A percentile compares a stretch with the other conserved stretches of the same genome.
Conservation (phyloP, 1,140 invertebrate genomes). For the Phenacoccus solenopsis region DNA sequence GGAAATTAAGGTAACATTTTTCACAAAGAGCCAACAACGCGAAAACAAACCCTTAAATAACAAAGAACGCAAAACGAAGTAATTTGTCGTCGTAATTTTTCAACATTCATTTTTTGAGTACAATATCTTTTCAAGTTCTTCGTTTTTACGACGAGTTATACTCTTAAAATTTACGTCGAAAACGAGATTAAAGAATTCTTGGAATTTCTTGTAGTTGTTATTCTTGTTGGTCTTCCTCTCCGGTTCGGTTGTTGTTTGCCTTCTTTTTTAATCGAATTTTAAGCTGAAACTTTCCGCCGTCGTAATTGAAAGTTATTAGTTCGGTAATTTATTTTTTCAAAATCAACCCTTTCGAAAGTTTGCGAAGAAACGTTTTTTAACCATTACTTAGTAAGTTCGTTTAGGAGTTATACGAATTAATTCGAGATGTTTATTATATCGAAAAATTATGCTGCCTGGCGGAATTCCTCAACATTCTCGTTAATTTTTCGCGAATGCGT, state of each 20-base stretch:
- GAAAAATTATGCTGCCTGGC: background rate
- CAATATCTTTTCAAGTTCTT: background rate
- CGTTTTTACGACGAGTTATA: background rate
- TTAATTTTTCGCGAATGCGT: background rate
- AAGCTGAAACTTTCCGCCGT: background rate
- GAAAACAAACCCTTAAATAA: background rate
- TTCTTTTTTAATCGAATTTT: background rate
- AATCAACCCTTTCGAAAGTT: background rate
- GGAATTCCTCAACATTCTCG: background rate
- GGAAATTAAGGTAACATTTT: slow-evolving; percentile 3
- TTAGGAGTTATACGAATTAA: background rate
- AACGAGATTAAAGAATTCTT: background rate
- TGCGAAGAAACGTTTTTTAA: background rate
- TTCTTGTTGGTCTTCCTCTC: too few species aligned
- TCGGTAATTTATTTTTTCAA: background rate
- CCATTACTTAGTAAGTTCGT: background rate
- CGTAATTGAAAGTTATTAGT: background rate
- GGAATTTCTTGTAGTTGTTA: too few species aligned
- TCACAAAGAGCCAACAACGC: background rate
- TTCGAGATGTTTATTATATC: background rate
- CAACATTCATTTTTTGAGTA: background rate
- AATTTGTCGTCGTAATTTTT: background rate
- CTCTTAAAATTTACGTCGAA: background rate
- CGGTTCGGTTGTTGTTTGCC: too few species aligned
- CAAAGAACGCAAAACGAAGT: background rate